A percentile compares a stretch with the other conserved stretches of the same genome.
Conservation (phyloP, 2,797 vertebrate species). For the Urocyon cinereoargenteus region DNA sequence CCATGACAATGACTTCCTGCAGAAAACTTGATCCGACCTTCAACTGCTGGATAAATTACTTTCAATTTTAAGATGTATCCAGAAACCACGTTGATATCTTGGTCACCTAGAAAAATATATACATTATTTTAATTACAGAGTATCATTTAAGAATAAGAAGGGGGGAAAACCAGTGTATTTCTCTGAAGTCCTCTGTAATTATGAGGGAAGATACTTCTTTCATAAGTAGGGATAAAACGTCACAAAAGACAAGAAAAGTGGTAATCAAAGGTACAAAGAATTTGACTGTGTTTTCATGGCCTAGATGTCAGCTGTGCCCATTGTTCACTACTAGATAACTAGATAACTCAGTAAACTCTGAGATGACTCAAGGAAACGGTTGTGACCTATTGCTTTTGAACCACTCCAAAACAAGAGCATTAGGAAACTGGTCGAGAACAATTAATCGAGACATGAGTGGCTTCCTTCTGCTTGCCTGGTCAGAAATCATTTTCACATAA, state of each 20-base stretch:
- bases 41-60: slow-evolving; percentile 91
- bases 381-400: not conserved
- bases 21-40: slow-evolving; percentile 93
- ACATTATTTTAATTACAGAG: slow-evolving; percentile 54
- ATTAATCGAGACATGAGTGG: slow-evolving; percentile 21
- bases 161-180: not conserved
- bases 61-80: slow-evolving; percentile 90
- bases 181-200: slow-evolving; percentile 35
- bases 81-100: slow-evolving; percentile 91
- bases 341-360: not conserved
- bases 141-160: not conserved
- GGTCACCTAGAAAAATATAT: slow-evolving; percentile 89
- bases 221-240: not conserved
- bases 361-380: not conserved
- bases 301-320: not conserved
- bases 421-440: not conserved
- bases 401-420: not conserved
- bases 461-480: slow-evolving; percentile 43
- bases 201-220: slow-evolving; percentile 26
- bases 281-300: not conserved
- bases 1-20: slow-evolving; percentile 77
- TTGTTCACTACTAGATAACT: not conserved
- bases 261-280: not conserved
- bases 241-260: slow-evolving; percentile 27
- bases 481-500: slow-evolving; percentile 15